Conservation (phyloP, 1,140 invertebrate species). For the Phymastichus coffea region DNA sequence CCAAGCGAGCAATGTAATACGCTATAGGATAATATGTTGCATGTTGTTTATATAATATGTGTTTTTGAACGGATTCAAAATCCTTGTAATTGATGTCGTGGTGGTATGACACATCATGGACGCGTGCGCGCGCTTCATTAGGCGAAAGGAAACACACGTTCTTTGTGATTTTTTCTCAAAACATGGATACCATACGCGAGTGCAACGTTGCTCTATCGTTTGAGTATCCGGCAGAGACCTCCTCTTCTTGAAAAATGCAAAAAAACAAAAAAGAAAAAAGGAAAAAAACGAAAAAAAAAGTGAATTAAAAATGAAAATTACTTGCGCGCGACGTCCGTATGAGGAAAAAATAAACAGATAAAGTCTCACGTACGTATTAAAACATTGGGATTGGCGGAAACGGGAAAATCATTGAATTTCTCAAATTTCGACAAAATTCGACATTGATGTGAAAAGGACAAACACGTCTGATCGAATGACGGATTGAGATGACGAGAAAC, state of each 20-base stretch:
- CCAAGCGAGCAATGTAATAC: constrained; percentile 44
- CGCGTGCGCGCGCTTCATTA: constrained; percentile 31
- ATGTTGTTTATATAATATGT: constrained; percentile 58
- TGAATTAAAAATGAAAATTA: too few species aligned
- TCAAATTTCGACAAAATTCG: constrained; percentile 17
- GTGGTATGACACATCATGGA: constrained; percentile 38
- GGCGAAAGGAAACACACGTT: constrained; percentile 29
- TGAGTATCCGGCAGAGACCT: constrained; percentile 23
- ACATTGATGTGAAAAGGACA: too few species aligned
- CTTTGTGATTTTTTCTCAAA: constrained; percentile 17
- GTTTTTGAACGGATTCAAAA: constrained; percentile 50
- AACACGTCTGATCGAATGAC: too few species aligned
- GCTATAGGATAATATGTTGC: constrained; percentile 55
- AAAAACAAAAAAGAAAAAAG: neutral
- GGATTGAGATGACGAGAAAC: neutral
- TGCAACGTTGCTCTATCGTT: constrained; percentile 27
- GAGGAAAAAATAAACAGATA: neutral
- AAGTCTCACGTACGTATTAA: neutral
- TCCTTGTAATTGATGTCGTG: constrained; percentile 51
- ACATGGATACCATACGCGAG: constrained; percentile 23
- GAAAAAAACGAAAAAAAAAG: too few species aligned
- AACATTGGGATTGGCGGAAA: neutral
- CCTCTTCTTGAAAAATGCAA: constrained; percentile 18
- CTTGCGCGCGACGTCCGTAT: constrained; percentile 18
- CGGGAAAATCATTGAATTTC: constrained; percentile 10